A percentile compares a stretch with the other conserved stretches of the same genome.
These are phyloP conservation scores for Erebia epiphron DNA, from an alignment of 2,888 invertebrate genomes.

Conservation along the genomic window DNA sequence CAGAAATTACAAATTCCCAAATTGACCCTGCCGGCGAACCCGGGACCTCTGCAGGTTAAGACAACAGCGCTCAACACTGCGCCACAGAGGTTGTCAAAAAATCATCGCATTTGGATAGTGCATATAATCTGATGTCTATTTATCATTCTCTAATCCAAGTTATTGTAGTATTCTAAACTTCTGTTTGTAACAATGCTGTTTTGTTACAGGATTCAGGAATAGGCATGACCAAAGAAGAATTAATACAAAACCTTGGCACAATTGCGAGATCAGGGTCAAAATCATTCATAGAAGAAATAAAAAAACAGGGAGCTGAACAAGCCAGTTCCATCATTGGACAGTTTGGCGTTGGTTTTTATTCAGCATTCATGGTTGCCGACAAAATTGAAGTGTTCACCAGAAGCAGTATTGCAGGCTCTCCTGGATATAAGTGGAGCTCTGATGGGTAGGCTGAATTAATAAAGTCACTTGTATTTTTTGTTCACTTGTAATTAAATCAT, in stretches of 20 bases:
- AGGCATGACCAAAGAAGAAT: constrained; percentile 97
- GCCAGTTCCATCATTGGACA: constrained; percentile 95
- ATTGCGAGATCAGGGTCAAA: constrained; percentile 98
- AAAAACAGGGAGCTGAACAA: constrained; percentile 84
- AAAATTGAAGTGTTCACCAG: constrained; percentile 96
- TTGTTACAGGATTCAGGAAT: constrained; percentile 91
- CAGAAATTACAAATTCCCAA: too few relatives aligned
- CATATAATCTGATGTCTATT: too few relatives aligned
- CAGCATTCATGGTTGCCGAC: constrained; percentile 98
- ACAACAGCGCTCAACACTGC: too few relatives aligned
- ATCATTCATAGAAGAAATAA: constrained; percentile 93
- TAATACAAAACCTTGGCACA: constrained; percentile 95
- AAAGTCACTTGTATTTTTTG: background rate
- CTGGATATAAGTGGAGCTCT: constrained; percentile 93
- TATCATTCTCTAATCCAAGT: too few relatives aligned
- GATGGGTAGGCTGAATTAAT: constrained; percentile 87
- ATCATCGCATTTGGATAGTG: too few relatives aligned
- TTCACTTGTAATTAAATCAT: too few relatives aligned
- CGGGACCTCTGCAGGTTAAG: too few relatives aligned
- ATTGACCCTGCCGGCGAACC: too few relatives aligned
- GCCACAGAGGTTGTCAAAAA: too few relatives aligned
- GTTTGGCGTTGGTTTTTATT: constrained; percentile 99
- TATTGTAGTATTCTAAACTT: background rate
- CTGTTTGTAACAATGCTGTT: background rate
- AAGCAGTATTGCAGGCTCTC: constrained; percentile 84